These are phyloP conservation scores for Nymphicus hollandicus DNA, from an alignment of 2,113 vertebrate genomes.

Conservation along the genomic window DNA sequence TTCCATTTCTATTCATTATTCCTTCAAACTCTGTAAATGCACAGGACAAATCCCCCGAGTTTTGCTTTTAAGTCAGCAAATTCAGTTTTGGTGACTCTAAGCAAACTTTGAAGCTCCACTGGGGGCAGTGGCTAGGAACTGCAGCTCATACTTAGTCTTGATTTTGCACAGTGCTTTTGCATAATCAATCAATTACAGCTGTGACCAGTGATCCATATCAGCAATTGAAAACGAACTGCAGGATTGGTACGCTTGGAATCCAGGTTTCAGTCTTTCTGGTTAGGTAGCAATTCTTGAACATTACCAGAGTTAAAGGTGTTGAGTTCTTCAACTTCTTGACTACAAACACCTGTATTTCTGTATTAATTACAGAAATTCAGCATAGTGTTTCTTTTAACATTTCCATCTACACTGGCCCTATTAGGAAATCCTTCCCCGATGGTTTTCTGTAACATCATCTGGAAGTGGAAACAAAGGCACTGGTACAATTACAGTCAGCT, in stretches of 20 bases:
- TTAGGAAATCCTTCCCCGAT: background rate
- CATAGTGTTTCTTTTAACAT: background rate
- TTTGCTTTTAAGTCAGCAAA: constrained; percentile 18
- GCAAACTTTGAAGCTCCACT: background rate
- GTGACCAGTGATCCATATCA: constrained; percentile 46
- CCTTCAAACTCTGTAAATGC: background rate
- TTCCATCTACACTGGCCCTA: background rate
- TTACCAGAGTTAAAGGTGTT: background rate
- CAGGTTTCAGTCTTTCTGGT: background rate
- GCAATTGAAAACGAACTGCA: background rate
- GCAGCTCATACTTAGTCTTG: background rate
- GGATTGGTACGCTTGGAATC: background rate
- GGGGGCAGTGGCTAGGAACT: background rate
- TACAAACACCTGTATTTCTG: background rate
- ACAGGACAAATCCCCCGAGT: background rate
- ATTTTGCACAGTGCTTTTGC: constrained; percentile 47
- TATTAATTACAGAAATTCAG: background rate
- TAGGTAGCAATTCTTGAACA: background rate
- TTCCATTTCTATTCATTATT: background rate
- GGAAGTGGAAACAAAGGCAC: background rate
- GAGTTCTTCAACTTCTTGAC: background rate
- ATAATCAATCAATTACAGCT: constrained; percentile 40
- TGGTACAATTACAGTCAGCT: background rate
- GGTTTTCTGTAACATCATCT: background rate
- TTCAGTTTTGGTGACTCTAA: background rate